Base-by-base conservation (phyloP, 1,140 invertebrate species). In the Diabrotica virgifera region DNA sequence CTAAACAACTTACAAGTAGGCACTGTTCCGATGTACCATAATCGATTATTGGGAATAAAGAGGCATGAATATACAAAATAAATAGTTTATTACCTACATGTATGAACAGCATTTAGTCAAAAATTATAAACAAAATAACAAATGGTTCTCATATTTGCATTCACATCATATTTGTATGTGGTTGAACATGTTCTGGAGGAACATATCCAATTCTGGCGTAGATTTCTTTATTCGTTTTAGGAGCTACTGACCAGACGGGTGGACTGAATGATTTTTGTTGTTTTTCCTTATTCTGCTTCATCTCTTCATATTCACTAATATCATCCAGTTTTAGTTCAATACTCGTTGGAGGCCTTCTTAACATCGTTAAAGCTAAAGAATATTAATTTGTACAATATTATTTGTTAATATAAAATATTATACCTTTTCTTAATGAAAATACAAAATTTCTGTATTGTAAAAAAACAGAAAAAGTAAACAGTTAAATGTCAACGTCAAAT, bases 281-380 rank as follows among this genome's bases (percentile, higher is more conserved):
- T 56, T 81, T 77, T 67, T 83, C 82, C 74, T 86, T 85, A 63
- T 80, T 81, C 62, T 82, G 78, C 14, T 80, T 78, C 79, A 72
- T 57, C 77, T 82, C 67, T 82, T 90, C 87, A 74, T 89, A 92
- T 75, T 92, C 90, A 70, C 85, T 82, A 36, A 92, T 79, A 79
- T 92, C 90, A 36, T 91, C 88, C 12, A 92, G 78, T 76, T 90
- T 90, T 67, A 92, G 79, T 67, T 89, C 89, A 67, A 92, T 88
- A 72, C 89, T 85, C 11, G 90, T 92, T 58, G 90, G 86, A 57
- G 87, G 88, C 61, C 90, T 82, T 66, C 90, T 82, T 76, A 92
- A 87, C 90, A 93, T 93, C 52, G 9, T 63, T 61, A 24, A 24
- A 24, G n/a, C 24, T 10, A 51, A 51, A 51, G 5, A 12, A 51